Evolutionary conservation across 2,888 invertebrate genomes (phyloP), one percentile per base, ranked within the genome.

Genomic region (Cylloceria caligata): DNA sequence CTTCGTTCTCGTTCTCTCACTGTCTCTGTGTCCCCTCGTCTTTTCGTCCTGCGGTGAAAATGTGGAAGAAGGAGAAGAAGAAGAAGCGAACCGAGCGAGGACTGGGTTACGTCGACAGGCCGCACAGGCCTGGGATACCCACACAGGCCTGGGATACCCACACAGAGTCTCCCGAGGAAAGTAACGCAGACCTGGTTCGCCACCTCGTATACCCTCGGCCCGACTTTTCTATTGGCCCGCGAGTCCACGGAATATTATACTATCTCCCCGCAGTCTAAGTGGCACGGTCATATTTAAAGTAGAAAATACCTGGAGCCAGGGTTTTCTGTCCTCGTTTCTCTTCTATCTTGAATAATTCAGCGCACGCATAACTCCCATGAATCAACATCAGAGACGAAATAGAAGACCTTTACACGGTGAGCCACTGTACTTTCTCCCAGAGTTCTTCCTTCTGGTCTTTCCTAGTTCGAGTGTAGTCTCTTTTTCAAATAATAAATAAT

Each of bases 271-370:
- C 65, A 16, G 83, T 73, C 68, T 80, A 82, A 84, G 83, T 83
- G 78, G 75, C 62, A 73, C 64, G 78, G 79, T 76, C 83, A 82
- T 83, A 83, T 85, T 87, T 84, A 85, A 83, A 84, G 79, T 64
- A 75, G 45, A 62, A 69, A 83, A 64, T 65, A 69, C 78, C 57
- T 73, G 68, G 72, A 73, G 73, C 72, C 81, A 39, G 16, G 2
- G 36, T n/a, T 24, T 21, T 55, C 19, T 42, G 27, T 16, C 42
- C 16, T 27, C 16, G n/a, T 67, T 21, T 1, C 27, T 42, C 16
- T n/a, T 71, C 80, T 76, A 57, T 55, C n/a, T n/a, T 85, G 88
- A 89, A 89, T 86, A 88, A 88, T 87, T 86, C 86, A 88, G 73
- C 42, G 36, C 86, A 83, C 87, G 88, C 79, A 83, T 85, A 85